phyloP scores from a whole-genome alignment of 2,888 invertebrate genomes.

The Pseudococcus longispinus region DNA sequence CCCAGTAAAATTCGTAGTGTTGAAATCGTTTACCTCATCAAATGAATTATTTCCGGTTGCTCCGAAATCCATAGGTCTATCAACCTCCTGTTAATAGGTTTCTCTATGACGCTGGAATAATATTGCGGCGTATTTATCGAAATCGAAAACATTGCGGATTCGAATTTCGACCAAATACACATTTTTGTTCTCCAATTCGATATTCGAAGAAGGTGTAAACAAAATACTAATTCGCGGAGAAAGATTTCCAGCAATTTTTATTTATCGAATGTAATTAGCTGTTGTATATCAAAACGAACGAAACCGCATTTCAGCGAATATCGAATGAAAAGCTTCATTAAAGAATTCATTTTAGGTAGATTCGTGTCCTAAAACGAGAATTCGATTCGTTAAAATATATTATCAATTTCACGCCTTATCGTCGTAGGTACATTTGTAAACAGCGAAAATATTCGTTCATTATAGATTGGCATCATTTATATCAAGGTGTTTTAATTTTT shows the following conservation, averaged over 20 bases:
- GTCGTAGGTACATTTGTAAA: background rate
- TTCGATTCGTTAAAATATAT: conserved; percentile 13
- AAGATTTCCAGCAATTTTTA: background rate
- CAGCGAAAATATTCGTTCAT: background rate
- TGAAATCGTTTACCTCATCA: background rate
- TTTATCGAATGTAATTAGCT: background rate
- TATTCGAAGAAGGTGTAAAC: background rate
- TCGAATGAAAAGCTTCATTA: background rate
- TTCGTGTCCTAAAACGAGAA: background rate
- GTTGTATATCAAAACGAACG: background rate
- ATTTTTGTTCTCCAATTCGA: background rate
- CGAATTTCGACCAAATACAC: background rate
- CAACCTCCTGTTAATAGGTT: background rate
- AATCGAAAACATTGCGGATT: background rate
- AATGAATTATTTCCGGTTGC: conserved; percentile 5
- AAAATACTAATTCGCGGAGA: background rate
- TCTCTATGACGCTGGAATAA: background rate
- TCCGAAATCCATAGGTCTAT: background rate
- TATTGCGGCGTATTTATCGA: background rate
- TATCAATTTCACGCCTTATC: background rate
- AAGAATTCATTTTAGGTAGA: background rate
- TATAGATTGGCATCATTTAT: background rate
- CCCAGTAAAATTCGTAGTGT: background rate
- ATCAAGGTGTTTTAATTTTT: background rate
- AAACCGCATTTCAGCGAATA: background rate